A percentile compares a stretch with the other conserved stretches of the same genome.
These are phyloP conservation scores for Hypothenemus hampei DNA, from an alignment of 1,140 invertebrate genomes.

Conservation along the genomic window DNA sequence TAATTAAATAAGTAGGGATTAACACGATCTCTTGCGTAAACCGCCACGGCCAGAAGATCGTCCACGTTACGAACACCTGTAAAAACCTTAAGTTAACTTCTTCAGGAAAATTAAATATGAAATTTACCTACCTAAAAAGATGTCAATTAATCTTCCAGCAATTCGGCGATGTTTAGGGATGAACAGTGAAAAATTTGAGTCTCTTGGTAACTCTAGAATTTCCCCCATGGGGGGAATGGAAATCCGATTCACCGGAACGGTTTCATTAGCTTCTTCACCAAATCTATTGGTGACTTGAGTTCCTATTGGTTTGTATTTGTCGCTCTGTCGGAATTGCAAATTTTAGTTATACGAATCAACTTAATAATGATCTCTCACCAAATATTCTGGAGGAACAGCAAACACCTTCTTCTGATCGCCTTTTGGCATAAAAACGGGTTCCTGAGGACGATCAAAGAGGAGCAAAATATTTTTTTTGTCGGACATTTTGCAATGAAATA, in stretches of 20 bases:
- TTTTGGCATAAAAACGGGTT: slow-evolving; percentile 63
- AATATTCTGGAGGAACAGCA: slow-evolving; percentile 53
- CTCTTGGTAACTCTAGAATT: slow-evolving; percentile 59
- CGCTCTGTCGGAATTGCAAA: slow-evolving; percentile 8
- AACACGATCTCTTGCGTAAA: slow-evolving; percentile 66
- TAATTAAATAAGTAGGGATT: slow-evolving; percentile 78
- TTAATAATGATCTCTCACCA: slow-evolving; percentile 16
- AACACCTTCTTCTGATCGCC: slow-evolving; percentile 55
- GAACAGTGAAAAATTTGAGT: slow-evolving; percentile 70
- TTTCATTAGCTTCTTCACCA: slow-evolving; percentile 49
- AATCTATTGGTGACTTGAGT: slow-evolving; percentile 47
- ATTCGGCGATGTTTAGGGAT: slow-evolving; percentile 64
- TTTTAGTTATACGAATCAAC: not conserved
- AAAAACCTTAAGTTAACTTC: not conserved
- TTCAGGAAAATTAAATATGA: not conserved
- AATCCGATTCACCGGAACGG: slow-evolving; percentile 61
- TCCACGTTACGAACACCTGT: slow-evolving; percentile 62
- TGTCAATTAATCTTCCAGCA: slow-evolving; percentile 64
- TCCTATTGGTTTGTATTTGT: slow-evolving; percentile 28
- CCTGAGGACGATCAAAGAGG: slow-evolving; percentile 71
- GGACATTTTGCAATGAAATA: slow-evolving; percentile 8
- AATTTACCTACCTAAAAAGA: slow-evolving; percentile 52
- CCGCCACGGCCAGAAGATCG: slow-evolving; percentile 63
- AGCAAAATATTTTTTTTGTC: slow-evolving; percentile 46
- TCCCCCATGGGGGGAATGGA: slow-evolving; percentile 62